Base-by-base conservation (phyloP, 2,888 invertebrate species). In the Apodemia hepburni region DNA sequence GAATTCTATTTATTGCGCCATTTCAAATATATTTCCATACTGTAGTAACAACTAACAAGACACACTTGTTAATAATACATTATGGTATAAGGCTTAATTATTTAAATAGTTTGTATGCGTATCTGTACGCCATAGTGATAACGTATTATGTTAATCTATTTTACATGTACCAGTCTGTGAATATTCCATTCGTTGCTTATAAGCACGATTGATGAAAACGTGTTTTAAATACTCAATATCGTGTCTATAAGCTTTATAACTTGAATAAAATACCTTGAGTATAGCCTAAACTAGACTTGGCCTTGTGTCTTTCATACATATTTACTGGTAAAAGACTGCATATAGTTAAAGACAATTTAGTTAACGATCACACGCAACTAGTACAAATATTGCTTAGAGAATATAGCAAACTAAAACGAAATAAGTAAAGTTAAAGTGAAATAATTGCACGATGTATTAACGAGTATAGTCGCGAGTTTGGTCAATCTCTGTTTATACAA, bases 91-190 rank as follows among this genome's bases (percentile, higher is more conserved):
- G 12, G 4, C 22, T 54, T 15, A 27, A 54, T 54, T 22, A 54
- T 27, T 54, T 54, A 54, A 18, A 15, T 54, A 54, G 54, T 27
- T 54, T 27, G 22, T 22, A 27, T 12, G 27, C 18, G 27, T 27
- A 17, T 49, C 22, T 54, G 12, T 54, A 54, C 54, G 27, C 54
- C 12, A 15, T 22, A 54, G 54, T 54, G 54, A 54, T 54, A 22
- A 54, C 27, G 18, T 49, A 17, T 18, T 49, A 18, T 49, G 17
- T 54, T 22, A 54, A 54, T 54, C 54, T 54, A 12, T 54, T 54
- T 54, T 54, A 27, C 54, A 54, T 54, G 54, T 54, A 49, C 11
- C 49, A 47, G 11, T 42, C 15, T 54, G 18, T 54, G 54, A 12
- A 54, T 54, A 54, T 54, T 54, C 27, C 11, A 15, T 22, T 27